Percentiles rank a stretch among this genome's conserved stretches.
These are phyloP conservation scores for Silurus glanis DNA, from an alignment of 2,113 vertebrate genomes.

Conservation along the genomic window DNA sequence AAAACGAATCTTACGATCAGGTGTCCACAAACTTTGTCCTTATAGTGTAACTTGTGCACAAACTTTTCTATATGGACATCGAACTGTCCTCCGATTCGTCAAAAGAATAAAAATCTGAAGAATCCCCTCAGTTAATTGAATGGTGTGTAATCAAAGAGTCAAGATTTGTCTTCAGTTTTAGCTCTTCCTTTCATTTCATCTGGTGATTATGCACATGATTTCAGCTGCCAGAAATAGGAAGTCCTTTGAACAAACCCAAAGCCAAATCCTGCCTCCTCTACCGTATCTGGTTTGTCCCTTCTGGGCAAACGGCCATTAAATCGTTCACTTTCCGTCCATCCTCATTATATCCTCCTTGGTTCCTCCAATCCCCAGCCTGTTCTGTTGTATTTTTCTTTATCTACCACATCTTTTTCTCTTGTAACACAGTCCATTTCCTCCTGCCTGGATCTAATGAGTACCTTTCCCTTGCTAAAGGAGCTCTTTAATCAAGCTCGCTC, in stretches of 20 bases:
- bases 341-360: constrained; percentile 5
- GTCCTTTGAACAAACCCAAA: constrained; percentile 23
- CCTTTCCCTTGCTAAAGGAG: neutral
- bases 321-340: constrained; percentile 19
- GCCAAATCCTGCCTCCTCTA: constrained; percentile 6
- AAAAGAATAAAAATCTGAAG: neutral
- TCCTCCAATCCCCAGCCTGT: neutral
- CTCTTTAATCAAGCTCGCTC: constrained; percentile 5
- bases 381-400: constrained; percentile 21
- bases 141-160: neutral
- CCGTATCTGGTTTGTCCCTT: neutral
- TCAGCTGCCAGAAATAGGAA: constrained; percentile 26
- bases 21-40: too few relatives aligned
- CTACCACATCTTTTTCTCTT: neutral
- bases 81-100: neutral
- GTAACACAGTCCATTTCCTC: constrained; percentile 9
- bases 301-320: constrained; percentile 24
- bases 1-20: too few relatives aligned
- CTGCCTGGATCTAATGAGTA: neutral
- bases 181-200: neutral
- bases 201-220: constrained; percentile 24
- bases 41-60: too few relatives aligned
- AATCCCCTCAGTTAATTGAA: neutral
- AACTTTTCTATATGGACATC: neutral
- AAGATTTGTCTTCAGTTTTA: neutral